phyloP scores from a whole-genome alignment of 2,113 vertebrate species.

The Meles meles region DNA sequence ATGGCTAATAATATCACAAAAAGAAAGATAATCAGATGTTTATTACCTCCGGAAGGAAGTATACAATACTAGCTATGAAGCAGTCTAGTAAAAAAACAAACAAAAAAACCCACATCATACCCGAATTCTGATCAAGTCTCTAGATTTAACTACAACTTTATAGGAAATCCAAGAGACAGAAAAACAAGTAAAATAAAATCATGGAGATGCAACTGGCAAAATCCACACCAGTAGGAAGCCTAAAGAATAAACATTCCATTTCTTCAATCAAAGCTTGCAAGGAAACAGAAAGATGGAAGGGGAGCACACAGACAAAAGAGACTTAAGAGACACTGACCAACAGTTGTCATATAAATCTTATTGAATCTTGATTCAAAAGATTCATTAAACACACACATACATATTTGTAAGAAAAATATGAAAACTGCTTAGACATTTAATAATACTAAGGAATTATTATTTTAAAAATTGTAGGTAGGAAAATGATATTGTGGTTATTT shows the following conservation, averaged over 20 bases:
- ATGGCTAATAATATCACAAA: background rate
- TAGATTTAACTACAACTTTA: conserved; percentile 3
- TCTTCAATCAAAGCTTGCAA: background rate
- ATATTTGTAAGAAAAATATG: conserved; percentile 5
- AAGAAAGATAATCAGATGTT: background rate
- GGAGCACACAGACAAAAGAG: background rate
- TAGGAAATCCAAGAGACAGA: background rate
- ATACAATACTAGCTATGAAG: background rate
- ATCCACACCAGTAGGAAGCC: background rate
- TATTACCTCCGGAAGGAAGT: background rate
- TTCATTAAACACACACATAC: background rate
- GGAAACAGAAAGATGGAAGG: background rate
- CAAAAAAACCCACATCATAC: background rate
- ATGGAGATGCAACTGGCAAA: background rate
- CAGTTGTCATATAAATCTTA: background rate
- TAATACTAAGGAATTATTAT: background rate
- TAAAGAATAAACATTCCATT: background rate
- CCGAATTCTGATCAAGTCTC: background rate
- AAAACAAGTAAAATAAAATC: conserved; percentile 31
- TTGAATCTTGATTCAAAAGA: background rate
- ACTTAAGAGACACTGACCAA: background rate
- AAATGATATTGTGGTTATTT: background rate
- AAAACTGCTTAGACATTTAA: conserved; percentile 3
- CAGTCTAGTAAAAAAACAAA: background rate
- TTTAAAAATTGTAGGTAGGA: background rate